Evolutionary conservation across 2,113 vertebrate species (phyloP).

Genomic region (Barbus barbus): DNA sequence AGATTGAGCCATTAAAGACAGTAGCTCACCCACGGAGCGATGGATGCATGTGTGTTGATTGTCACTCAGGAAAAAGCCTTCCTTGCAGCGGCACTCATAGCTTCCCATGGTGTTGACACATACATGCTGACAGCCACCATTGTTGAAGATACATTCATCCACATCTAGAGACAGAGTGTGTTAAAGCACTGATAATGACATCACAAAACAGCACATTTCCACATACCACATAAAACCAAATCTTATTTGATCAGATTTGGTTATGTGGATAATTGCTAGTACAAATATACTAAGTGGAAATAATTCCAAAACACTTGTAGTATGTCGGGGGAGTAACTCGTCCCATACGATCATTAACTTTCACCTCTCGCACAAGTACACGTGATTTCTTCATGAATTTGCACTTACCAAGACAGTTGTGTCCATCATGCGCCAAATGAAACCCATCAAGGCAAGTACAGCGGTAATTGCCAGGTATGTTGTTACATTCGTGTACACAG

Average conservation of each 20-base stretch:
- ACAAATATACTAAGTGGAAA: neutral
- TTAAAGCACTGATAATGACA: neutral
- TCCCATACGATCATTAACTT: neutral
- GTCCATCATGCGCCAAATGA: slow-evolving; percentile 92
- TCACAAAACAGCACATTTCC: neutral
- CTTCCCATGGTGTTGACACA: slow-evolving; percentile 95
- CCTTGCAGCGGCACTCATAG: slow-evolving; percentile 92
- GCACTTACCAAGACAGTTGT: slow-evolving; percentile 93
- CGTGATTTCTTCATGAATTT: neutral
- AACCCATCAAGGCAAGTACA: slow-evolving; percentile 97
- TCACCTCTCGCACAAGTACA: neutral
- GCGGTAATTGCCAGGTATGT: slow-evolving; percentile 96
- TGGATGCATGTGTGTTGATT: slow-evolving; percentile 99
- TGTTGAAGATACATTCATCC: slow-evolving; percentile 93
- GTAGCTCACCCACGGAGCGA: slow-evolving; percentile 86
- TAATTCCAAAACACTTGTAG: neutral
- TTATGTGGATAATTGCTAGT: neutral
- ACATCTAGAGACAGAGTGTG: slow-evolving; percentile 77
- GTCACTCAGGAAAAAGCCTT: slow-evolving; percentile 95
- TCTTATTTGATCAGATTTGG: slow-evolving; percentile 62
- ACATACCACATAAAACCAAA: slow-evolving; percentile 66
- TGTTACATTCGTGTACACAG: slow-evolving; percentile 96
- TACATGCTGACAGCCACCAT: slow-evolving; percentile 93
- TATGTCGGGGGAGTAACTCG: neutral
- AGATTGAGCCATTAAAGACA: neutral